Conservation (phyloP, 2,888 invertebrate species). For the Epinotia bilunana region DNA sequence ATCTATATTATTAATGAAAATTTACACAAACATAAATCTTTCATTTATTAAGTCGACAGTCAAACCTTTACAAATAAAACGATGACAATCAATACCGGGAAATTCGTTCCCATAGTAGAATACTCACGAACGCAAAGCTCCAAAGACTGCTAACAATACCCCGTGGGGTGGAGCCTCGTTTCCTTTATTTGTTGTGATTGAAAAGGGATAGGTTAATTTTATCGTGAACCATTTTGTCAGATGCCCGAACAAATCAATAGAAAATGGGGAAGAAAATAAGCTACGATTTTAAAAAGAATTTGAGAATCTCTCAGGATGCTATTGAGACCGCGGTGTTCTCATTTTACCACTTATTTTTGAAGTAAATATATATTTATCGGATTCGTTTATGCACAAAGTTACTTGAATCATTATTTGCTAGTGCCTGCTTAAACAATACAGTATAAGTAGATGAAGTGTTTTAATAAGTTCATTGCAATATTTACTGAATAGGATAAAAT, state of each 20-base stretch:
- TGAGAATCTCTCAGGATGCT: background rate
- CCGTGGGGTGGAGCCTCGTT: constrained; percentile 25
- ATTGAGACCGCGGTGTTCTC: background rate
- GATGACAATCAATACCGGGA: constrained; percentile 18
- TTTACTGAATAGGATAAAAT: no score
- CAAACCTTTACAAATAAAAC: constrained; percentile 6
- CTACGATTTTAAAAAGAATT: constrained; percentile 23
- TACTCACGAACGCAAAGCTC: background rate
- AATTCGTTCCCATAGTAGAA: constrained; percentile 23
- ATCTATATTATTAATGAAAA: background rate
- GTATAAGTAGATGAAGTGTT: no score
- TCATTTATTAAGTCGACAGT: background rate
- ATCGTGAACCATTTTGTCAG: constrained; percentile 44
- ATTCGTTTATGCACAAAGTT: no score
- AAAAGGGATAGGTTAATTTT: constrained; percentile 43
- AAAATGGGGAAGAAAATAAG: constrained; percentile 40
- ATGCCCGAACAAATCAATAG: constrained; percentile 39
- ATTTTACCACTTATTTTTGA: no score
- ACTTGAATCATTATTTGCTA: no score
- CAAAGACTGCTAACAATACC: constrained; percentile 29
- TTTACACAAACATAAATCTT: background rate
- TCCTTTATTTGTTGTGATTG: constrained; percentile 44
- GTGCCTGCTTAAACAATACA: no score
- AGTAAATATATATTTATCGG: no score
- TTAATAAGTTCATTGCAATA: no score